Base-by-base conservation (phyloP, 1,140 invertebrate genomes). In the Achatina immaculata region DNA sequence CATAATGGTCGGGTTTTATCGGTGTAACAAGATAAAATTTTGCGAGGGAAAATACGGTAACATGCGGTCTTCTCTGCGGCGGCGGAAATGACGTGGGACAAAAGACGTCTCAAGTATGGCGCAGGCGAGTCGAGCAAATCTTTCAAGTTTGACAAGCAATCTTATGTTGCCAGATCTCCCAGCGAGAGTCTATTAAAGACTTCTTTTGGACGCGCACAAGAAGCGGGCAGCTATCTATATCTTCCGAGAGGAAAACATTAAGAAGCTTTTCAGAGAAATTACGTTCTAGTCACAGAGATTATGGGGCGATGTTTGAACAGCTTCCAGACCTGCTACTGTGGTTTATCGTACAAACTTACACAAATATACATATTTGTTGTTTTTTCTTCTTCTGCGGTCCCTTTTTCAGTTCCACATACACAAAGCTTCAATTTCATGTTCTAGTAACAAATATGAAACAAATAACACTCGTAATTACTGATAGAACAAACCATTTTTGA, bases 121-220 rank as follows among this genome's bases (percentile, higher is more conserved):
- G 21, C 24, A 58, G 11, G 55, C 21, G n/a, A 24, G 55, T 11
- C n/a, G 55, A 58, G 55, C 6, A 24, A 58, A 58, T 58, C 55
- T 58, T 58, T 58, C 55, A 58, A 58, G 55, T 58, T 58, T 58
- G 9, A 58, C 55, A 58, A 58, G 55, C 24, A 58, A 58, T 58
- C 55, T 58, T 58, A 19, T 58, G 55, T 58, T 58, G 24, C 55
- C 11, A 4, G 21, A 11, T 21, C 55, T 58, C 55, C 55, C n/a
- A 24, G 9, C 4, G 55, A 21, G 55, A 58, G 4, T 58, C 9
- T 58, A 58, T 58, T 58, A 58, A 58, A 58, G 11, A 58, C 4
- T 24, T 58, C 55, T 58, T 58, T 58, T 11, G 19, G 24, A 19
- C 11, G 7, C 9, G 24, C 55, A 21, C 11, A 4, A 58, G 55